phyloP scores from a whole-genome alignment of 2,797 vertebrate genomes.

The Valencia hispanica region DNA sequence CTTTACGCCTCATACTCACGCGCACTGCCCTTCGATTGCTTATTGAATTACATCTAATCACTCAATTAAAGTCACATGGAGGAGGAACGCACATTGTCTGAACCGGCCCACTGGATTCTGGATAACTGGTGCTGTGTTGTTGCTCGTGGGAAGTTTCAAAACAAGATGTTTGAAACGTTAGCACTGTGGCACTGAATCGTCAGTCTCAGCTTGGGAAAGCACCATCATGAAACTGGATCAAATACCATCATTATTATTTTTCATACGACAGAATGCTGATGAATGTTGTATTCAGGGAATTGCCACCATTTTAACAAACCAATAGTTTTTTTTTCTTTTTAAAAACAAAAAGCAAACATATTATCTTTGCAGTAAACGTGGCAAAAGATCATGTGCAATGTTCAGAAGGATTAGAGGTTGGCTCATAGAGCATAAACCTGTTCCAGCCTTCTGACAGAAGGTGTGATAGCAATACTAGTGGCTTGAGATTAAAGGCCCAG shows the following conservation, averaged over 20 bases:
- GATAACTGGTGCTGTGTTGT: constrained; percentile 76
- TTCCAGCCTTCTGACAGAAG: not conserved
- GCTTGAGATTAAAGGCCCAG: not conserved
- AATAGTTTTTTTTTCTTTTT: not conserved
- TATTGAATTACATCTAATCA: constrained; percentile 84
- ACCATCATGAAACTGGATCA: constrained; percentile 32
- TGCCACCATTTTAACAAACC: not conserved
- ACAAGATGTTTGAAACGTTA: constrained; percentile 74
- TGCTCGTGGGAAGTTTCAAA: constrained; percentile 75
- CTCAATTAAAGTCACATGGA: constrained; percentile 87
- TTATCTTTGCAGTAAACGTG: not conserved
- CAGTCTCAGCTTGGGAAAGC: constrained; percentile 43
- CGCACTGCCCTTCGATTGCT: constrained; percentile 77
- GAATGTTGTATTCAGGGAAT: not conserved
- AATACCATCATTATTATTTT: constrained; percentile 27
- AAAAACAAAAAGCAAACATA: not conserved
- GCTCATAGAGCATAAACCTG: not conserved
- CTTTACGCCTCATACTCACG: constrained; percentile 82
- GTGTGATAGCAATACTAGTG: not conserved
- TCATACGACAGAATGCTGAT: not conserved
- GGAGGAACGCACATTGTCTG: constrained; percentile 66
- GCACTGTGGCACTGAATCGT: constrained; percentile 39
- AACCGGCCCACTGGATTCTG: constrained; percentile 43
- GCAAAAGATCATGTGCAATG: not conserved
- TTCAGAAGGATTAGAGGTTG: not conserved